These are phyloP conservation scores for Dynastes maya DNA, from an alignment of 2,888 invertebrate species.

Conservation along the genomic window DNA sequence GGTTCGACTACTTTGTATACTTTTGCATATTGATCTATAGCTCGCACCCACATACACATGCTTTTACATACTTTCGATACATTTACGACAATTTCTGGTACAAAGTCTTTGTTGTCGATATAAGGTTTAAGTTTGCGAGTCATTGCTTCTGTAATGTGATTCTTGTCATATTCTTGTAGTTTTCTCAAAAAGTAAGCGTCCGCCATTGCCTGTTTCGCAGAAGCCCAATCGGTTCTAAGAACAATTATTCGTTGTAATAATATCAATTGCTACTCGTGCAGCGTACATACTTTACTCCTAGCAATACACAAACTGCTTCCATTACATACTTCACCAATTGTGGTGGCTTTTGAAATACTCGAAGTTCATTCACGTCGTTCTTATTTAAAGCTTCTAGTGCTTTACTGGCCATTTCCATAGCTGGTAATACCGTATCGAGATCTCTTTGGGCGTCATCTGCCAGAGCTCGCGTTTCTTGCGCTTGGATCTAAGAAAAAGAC, in stretches of 20 bases:
- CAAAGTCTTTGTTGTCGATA: slow-evolving; percentile 88
- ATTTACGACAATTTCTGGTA: slow-evolving; percentile 87
- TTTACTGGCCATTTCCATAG: slow-evolving; percentile 87
- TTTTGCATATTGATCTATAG: slow-evolving; percentile 91
- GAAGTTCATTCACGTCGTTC: slow-evolving; percentile 91
- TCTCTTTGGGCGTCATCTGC: slow-evolving; percentile 91
- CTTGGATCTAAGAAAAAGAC: slow-evolving; percentile 78
- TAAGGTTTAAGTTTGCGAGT: slow-evolving; percentile 88
- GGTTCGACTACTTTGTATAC: slow-evolving; percentile 91
- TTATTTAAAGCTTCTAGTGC: slow-evolving; percentile 90
- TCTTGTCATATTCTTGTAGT: slow-evolving; percentile 89
- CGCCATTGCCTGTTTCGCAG: slow-evolving; percentile 85
- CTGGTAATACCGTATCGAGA: slow-evolving; percentile 89
- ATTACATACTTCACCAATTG: slow-evolving; percentile 89
- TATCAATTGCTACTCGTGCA: neutral
- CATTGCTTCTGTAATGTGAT: slow-evolving; percentile 84
- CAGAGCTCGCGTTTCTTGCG: slow-evolving; percentile 85
- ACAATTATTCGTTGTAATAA: neutral
- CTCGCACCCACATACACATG: slow-evolving; percentile 94
- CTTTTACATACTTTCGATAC: slow-evolving; percentile 92
- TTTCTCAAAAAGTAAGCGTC: slow-evolving; percentile 89
- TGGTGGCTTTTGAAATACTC: slow-evolving; percentile 92
- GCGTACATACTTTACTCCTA: slow-evolving; percentile 82
- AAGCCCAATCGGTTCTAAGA: slow-evolving; percentile 87
- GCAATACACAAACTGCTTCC: slow-evolving; percentile 91